Evolutionary conservation across 64 coral and sea anemone species (phyloP).

Genomic region (Actinia equina): DNA sequence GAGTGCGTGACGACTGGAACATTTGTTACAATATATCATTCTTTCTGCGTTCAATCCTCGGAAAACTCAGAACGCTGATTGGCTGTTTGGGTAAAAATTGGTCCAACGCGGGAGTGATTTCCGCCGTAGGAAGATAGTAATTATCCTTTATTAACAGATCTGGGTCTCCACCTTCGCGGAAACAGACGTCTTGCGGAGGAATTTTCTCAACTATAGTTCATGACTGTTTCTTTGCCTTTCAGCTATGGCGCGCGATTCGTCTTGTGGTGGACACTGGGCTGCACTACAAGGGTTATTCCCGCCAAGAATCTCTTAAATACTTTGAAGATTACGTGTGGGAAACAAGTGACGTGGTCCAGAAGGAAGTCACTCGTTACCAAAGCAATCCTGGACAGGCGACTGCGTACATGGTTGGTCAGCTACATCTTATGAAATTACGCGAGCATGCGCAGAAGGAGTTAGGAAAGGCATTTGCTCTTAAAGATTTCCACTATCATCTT

Average conservation of each 20-base stretch:
- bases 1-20: too few species aligned
- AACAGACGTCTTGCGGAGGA: too few species aligned
- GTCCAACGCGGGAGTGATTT: too few species aligned
- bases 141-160: too few species aligned
- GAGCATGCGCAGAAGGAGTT: constrained; percentile 16
- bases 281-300: constrained; percentile 21
- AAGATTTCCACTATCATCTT: constrained; percentile 70
- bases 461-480: constrained; percentile 20
- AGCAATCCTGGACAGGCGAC: constrained; percentile 50
- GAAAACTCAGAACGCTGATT: background rate
- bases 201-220: background rate
- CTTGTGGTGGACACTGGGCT: constrained; percentile 59
- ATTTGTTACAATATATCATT: too few species aligned
- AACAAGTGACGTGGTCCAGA: constrained; percentile 41
- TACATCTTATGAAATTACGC: constrained; percentile 37
- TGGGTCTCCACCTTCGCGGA: too few species aligned
- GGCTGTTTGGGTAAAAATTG: too few species aligned
- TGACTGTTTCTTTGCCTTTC: background rate
- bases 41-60: background rate
- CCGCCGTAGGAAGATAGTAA: too few species aligned
- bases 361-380: constrained; percentile 44
- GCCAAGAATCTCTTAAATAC: constrained; percentile 34
- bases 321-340: constrained; percentile 50
- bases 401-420: constrained; percentile 65
- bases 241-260: constrained; percentile 56